Percentiles rank a stretch among this genome's conserved stretches.
Evolutionary conservation across 2,797 vertebrate species (phyloP).

Genomic region (Manis pentadactyla): DNA sequence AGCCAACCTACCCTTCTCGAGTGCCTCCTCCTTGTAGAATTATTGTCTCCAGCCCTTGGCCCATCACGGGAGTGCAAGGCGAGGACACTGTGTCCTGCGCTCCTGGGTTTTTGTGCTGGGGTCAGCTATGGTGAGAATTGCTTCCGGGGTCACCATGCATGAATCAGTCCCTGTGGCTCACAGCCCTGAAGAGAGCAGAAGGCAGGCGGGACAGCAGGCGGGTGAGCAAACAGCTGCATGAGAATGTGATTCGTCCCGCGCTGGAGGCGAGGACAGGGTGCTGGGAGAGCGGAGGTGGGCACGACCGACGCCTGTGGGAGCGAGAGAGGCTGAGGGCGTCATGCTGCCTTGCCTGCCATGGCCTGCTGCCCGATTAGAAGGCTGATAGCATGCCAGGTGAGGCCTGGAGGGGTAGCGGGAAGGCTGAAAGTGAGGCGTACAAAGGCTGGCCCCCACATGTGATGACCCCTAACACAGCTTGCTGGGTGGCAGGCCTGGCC

Average conservation of each 20-base stretch:
- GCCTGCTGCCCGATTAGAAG: too few species aligned
- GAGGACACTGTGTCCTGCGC: background rate
- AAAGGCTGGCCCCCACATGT: background rate
- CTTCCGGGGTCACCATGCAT: background rate
- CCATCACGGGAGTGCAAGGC: background rate
- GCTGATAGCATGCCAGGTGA: accelerated
- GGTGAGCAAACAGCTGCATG: background rate
- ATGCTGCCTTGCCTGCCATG: background rate
- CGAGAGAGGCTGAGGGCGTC: background rate
- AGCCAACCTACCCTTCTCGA: background rate
- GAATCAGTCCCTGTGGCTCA: background rate
- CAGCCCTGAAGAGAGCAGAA: background rate
- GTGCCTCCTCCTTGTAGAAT: background rate
- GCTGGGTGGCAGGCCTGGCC: background rate
- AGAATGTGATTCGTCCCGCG: accelerated
- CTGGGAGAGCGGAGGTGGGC: background rate
- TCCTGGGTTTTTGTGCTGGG: background rate
- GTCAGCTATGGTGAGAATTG: background rate
- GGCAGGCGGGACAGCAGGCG: background rate
- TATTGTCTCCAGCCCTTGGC: background rate
- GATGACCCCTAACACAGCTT: background rate
- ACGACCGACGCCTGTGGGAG: background rate
- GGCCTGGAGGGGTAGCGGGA: background rate
- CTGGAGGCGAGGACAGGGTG: background rate
- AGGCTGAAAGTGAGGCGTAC: background rate